Base-by-base conservation (phyloP, 2,113 vertebrate genomes). In the Trichechus manatus region DNA sequence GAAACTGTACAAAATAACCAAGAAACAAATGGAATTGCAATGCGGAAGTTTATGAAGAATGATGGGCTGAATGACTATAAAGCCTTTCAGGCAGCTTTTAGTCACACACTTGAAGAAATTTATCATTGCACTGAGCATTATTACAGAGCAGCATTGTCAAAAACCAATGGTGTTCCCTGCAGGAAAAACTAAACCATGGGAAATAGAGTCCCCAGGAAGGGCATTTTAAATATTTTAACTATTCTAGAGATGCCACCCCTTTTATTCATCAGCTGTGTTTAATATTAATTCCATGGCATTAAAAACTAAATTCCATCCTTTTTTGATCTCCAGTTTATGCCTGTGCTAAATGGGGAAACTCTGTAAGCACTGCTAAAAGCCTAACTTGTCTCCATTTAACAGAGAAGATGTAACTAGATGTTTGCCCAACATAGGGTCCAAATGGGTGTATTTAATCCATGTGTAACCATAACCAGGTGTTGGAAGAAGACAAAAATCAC, bases 81-180 rank as follows among this genome's bases (percentile, higher is more conserved):
- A 96, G 95, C 5, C 63, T 97, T 97, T 94, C n/a, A 87, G 15
- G 0, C 89, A 94, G 79, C 74, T 97, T 97, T 98, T 96, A 97
- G 92, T 91, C n/a, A 17, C 84, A 96, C 66, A 96, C 91, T 97
- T 94, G 89, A 96, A 98, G 95, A 96, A 97, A 97, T 96, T 63
- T 94, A 98, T 96, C 74, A 94, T 84, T 97, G 83, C 66, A 33
- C n/a, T 96, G 86, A 96, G 93, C 94, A 85, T 97, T 97, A 85
- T 90, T 91, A 97, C 89, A 87, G 74, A 93, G 95, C 4, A 39
- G n/a, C 20, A 56, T 75, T 96, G 94, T 96, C 97, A 96, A 82
- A 93, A 95, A 86, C 79, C 93, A 96, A 70, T 66, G 82, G 88
- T 72, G 79, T 87, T 94, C 27, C 87, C 94, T 90, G 27, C 82